A percentile compares a stretch with the other conserved stretches of the same genome.
Conservation (phyloP, 2,797 vertebrate species). For the Spatula clypeata region DNA sequence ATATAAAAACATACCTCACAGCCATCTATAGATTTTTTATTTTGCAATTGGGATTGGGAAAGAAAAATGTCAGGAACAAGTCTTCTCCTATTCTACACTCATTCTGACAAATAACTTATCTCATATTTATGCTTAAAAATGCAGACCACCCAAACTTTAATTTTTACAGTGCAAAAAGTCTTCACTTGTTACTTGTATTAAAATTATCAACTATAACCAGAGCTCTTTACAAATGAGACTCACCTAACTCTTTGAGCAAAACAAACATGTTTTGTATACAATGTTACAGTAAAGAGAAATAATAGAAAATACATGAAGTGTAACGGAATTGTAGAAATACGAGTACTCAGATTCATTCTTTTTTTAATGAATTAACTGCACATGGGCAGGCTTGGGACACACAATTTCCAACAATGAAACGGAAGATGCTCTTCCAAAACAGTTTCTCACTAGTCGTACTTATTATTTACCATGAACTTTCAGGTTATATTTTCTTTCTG, state of each 20-base stretch:
- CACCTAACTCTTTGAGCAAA: not conserved
- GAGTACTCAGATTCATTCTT: not conserved
- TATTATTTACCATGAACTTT: constrained; percentile 92
- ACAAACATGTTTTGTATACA: not conserved
- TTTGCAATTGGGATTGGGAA: not conserved
- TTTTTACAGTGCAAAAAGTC: not conserved
- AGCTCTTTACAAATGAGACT: not conserved
- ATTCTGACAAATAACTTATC: not conserved
- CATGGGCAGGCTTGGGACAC: not conserved
- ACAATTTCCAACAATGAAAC: not conserved
- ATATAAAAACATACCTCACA: not conserved
- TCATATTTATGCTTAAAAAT: not conserved
- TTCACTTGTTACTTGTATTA: not conserved
- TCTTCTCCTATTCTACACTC: not conserved
- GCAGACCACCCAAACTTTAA: not conserved
- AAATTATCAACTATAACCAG: not conserved
- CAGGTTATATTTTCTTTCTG: constrained; percentile 94
- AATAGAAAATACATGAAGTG: fast-evolving
- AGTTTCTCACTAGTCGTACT: not conserved
- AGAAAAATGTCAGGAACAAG: not conserved
- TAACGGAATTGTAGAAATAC: not conserved
- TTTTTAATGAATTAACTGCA: not conserved
- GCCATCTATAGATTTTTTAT: not conserved
- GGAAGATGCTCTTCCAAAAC: not conserved
- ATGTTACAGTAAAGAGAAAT: not conserved